Evolutionary conservation across 2,888 invertebrate genomes (phyloP).

Genomic region (Neelides folsomi): DNA sequence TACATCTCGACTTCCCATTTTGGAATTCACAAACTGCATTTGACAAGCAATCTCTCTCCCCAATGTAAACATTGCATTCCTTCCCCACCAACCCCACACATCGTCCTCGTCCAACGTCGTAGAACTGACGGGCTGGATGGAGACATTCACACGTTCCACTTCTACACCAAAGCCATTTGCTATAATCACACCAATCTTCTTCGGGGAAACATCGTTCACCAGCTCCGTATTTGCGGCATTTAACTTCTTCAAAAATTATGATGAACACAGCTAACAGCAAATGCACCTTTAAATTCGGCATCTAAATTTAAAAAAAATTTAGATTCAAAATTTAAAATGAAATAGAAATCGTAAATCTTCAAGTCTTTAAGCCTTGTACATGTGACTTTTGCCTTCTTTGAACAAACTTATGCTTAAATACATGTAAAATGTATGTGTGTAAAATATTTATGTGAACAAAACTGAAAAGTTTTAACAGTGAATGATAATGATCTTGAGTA

Average conservation of each 20-base stretch:
- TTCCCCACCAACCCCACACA: slow-evolving; percentile 9
- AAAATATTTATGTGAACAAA: too few species aligned
- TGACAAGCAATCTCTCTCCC: slow-evolving; percentile 8
- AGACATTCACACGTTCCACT: slow-evolving; percentile 8
- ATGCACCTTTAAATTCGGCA: too few species aligned
- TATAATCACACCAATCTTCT: slow-evolving; percentile 10
- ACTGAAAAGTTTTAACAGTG: too few species aligned
- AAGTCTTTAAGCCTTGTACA: too few species aligned
- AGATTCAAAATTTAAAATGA: too few species aligned
- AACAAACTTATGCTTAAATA: too few species aligned
- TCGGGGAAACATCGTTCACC: slow-evolving; percentile 5
- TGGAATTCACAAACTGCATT: slow-evolving; percentile 8
- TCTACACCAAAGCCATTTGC: slow-evolving; percentile 14
- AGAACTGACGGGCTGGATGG: slow-evolving; percentile 7
- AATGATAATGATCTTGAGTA: too few species aligned
- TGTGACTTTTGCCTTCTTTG: too few species aligned
- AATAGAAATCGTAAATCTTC: too few species aligned
- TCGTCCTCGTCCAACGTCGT: slow-evolving; percentile 2
- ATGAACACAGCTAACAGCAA: too few species aligned
- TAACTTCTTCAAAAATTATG: background rate
- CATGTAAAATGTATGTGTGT: too few species aligned
- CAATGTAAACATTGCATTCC: slow-evolving; percentile 14
- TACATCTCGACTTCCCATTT: slow-evolving; percentile 1
- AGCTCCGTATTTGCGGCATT: background rate
- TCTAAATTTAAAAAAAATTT: too few species aligned